Base-by-base conservation (phyloP, 2,888 invertebrate species). In the Tachina fera region DNA sequence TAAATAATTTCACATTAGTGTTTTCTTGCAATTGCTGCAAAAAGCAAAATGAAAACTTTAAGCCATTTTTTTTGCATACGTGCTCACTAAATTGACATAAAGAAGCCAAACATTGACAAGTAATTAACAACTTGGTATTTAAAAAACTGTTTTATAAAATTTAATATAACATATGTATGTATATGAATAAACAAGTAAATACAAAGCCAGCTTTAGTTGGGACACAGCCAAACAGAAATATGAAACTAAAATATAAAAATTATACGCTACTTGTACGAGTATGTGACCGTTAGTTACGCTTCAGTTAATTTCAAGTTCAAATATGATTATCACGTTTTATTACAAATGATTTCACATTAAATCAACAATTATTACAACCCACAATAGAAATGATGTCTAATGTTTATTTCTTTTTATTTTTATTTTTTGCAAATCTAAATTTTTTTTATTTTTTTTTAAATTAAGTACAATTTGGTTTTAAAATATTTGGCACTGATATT, bases 401-500 rank as follows among this genome's bases (percentile, higher is more conserved):
- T 65, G 16, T 19, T 16, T 14, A 14, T 43, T 19, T 22, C 51
- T 79, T 71, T 74, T 84, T 67, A 60, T 56, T 53, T 83, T 77
- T 71, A 49, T 74, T 72, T 74, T 60, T 22, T 72, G n/a, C n/a
- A n/a, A n/a, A n/a, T n/a, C n/a, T n/a, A n/a, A 9, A 39, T 31
- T 60, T 51, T 60, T 51, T n/a, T 75, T 9, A 3, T 74, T 49
- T 41, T 61, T 72, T 75, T 74, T 78, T 75, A 72, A 76, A 79
- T 83, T 86, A 86, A 83, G 86, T 86, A 86, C 86, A 86, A 76
- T 86, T 87, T 87, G 87, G 87, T 86, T 86, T 85, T 77, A 87
- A 83, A 87, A 75, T 88, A 85, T 87, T 87, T 88, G 87, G 87
- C 88, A 87, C 88, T 84, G 58, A 70, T 85, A 61, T 74, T 82